Base-by-base conservation (phyloP, 2,888 invertebrate genomes). In the Julus scandinavius region DNA sequence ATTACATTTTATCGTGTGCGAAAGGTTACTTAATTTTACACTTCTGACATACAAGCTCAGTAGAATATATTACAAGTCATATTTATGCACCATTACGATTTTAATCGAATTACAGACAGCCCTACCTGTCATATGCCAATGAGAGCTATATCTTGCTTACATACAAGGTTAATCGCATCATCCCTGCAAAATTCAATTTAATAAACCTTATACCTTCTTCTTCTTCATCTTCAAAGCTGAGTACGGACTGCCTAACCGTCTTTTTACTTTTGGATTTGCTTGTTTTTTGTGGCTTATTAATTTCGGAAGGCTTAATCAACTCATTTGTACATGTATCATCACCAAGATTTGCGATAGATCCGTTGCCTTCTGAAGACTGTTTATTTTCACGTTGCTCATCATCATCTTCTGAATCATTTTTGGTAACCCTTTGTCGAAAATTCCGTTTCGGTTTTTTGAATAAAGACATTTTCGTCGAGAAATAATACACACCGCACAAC, bases 381-480 rank as follows among this genome's bases (percentile, higher is more conserved):
- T 63, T 54, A 15, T 54, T 63, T 89, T 89, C 20, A 85, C 87
- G 58, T 20, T 85, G 40, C n/a, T 90, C 90, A 87, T 91, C 91
- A 85, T 92, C 91, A 87, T 92, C 92, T 17, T 92, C 92, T 20
- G 92, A 92, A 89, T 91, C 91, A 29, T 91, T 90, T n/a, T 90
- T 90, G 13, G 89, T 89, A 83, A 91, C 90, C 89, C 93, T 91
- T 89, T 92, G 91, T 87, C 93, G 96, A 90, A 97, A 96, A 92
- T 95, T 95, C 91, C 97, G 95, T 91, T 95, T 96, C 0, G 97
- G 97, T 93, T 97, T 97, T 91, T 96, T 96, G 93, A 97, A 97
- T 90, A 97, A 92, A 89, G 96, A 96, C 96, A 97, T 96, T 49
- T 38, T 45, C 9, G 5, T n/a, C 3, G n/a, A n/a, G 5, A 15